These are phyloP conservation scores for Aspidoscelis tigris DNA, from an alignment of 2,113 vertebrate genomes.

Conservation along the genomic window DNA sequence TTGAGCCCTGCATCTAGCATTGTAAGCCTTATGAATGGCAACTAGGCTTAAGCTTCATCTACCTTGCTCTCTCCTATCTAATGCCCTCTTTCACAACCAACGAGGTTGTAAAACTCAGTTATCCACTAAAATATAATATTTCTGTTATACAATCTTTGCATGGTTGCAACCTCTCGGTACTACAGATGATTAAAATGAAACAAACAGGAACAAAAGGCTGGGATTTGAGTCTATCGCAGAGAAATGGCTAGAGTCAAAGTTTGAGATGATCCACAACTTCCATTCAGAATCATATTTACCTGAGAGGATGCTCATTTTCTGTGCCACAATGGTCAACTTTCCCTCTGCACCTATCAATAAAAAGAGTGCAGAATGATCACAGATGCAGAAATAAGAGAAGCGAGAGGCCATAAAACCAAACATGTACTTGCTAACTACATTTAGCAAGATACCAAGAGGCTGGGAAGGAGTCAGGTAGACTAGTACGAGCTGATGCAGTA, in stretches of 20 bases:
- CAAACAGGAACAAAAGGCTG: not conserved
- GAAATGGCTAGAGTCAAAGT: not conserved
- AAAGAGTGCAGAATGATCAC: constrained; percentile 11
- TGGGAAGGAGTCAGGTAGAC: too few species aligned
- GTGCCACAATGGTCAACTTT: constrained; percentile 91
- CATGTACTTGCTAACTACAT: not conserved
- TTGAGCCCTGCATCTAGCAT: too few species aligned
- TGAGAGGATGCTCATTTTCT: constrained; percentile 96
- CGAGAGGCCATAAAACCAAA: not conserved
- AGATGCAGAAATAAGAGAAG: not conserved
- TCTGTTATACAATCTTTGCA: too few species aligned
- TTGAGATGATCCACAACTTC: not conserved
- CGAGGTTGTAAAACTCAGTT: not conserved
- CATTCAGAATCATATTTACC: constrained; percentile 73
- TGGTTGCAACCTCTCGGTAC: too few species aligned
- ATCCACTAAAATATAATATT: too few species aligned
- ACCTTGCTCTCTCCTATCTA: too few species aligned
- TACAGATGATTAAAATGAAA: too few species aligned
- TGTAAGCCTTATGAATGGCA: too few species aligned
- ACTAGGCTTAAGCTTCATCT: too few species aligned
- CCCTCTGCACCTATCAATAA: constrained; percentile 90
- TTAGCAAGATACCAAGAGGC: not conserved
- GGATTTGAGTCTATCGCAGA: not conserved
- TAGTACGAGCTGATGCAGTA: too few species aligned
- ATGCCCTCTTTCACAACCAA: not conserved